Evolutionary conservation across 2,113 vertebrate species (phyloP), one percentile per base, ranked within the genome.

Genomic region (Hyla sarda): DNA sequence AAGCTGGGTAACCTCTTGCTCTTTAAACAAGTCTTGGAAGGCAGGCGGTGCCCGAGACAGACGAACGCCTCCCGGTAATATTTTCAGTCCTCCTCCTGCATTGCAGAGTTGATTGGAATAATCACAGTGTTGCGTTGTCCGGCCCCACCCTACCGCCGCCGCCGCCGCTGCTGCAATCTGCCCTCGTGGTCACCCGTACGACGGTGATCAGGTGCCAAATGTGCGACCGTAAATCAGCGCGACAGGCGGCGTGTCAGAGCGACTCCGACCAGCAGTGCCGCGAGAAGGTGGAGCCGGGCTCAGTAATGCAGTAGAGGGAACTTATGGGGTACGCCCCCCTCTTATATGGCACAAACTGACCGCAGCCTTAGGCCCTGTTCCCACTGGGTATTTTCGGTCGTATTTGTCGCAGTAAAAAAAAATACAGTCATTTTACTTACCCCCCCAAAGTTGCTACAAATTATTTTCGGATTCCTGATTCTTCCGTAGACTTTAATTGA

Each of bases 21-120:
- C 65, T 69, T 69, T 69, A 69, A 69, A 37, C 34, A 3, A n/a
- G 32, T 28, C 25, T 14, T 34, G 17, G 11, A 34, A n/a, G 34
- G 21, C n/a, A 13, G 71, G 34, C 69, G 17, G 32, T 19, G 2
- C 34, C 17, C 32, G 17, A 14, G 17, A 45, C 21, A 14, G 71
- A 45, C 12, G 71, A 21, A 13, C 1, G 47, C 13, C 8, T 37
- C 17, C 0, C 47, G 9, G 2, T 41, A 23, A 72, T 37, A 41
- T 41, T 72, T 6, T 0, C 41, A 30, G 47, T 76, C 47, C 50
- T 76, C 25, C 12, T 60, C 52, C 77, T 80, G 77, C 77, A 80
- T 62, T 80, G 77, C 77, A 62, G 77, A 80, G 1, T 10, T 80
- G 32, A 60, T 80, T 37, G 77, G 75, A 23, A 56, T 34, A 23